Conservation (phyloP, 1,140 invertebrate species). For the Drosophila micromelanica region DNA sequence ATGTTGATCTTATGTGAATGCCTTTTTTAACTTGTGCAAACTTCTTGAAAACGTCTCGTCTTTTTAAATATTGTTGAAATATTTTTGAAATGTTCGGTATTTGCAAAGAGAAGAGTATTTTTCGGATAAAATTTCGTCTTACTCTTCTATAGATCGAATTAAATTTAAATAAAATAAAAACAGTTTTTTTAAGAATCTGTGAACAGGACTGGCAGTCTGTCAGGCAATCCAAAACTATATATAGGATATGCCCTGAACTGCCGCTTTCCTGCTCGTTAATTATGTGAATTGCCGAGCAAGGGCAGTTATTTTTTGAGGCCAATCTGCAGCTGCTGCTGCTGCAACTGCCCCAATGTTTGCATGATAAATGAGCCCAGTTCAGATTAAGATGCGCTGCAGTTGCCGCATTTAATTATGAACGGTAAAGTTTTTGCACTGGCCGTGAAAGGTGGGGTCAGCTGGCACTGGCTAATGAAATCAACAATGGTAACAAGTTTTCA, state of each 20-base stretch:
- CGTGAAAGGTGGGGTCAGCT: conserved; percentile 11
- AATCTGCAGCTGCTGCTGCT: conserved; percentile 1
- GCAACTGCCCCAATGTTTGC: conserved; percentile 8
- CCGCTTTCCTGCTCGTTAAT: conserved; percentile 10
- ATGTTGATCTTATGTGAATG: too few relatives aligned
- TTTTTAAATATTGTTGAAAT: too few relatives aligned
- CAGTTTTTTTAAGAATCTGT: too few relatives aligned
- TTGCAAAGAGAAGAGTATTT: too few relatives aligned
- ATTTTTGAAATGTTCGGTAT: too few relatives aligned
- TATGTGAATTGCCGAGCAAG: conserved; percentile 7
- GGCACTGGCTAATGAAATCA: conserved; percentile 52
- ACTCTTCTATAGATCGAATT: too few relatives aligned
- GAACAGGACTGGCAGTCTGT: background rate
- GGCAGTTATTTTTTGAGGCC: conserved; percentile 7
- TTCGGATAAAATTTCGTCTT: too few relatives aligned
- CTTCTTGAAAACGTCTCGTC: too few relatives aligned
- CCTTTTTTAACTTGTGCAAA: too few relatives aligned
- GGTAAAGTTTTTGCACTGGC: conserved; percentile 51
- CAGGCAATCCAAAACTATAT: background rate
- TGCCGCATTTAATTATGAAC: conserved; percentile 66
- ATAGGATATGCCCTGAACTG: background rate
- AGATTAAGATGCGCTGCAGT: conserved; percentile 14
- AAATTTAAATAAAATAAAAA: too few relatives aligned
- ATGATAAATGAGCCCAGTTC: conserved; percentile 46
- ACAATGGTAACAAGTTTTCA: conserved; percentile 44